Evolutionary conservation across 2,888 invertebrate genomes (phyloP).

Genomic region (Zhuqinia jingwanae): DNA sequence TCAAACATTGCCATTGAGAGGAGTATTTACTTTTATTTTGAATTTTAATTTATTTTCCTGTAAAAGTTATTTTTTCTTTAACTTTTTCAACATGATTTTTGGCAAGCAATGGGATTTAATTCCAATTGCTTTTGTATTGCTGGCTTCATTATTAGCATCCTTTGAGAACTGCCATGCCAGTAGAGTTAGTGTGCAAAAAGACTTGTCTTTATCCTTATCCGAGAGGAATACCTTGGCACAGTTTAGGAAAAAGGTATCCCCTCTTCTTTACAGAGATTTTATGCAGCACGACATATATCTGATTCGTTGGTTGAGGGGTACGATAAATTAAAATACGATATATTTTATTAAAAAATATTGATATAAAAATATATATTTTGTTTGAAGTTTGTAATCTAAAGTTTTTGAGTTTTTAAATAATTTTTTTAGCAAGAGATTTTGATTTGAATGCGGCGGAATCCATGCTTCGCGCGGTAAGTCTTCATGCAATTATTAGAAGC

Average conservation of each 20-base stretch:
- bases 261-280: slow-evolving; percentile 7
- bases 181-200: neutral
- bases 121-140: too few relatives aligned
- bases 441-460: neutral
- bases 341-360: neutral
- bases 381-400: neutral
- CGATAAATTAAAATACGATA: neutral
- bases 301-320: slow-evolving; percentile 28
- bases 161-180: too few relatives aligned
- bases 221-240: neutral
- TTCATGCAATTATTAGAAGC: too few relatives aligned
- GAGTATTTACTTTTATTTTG: too few relatives aligned
- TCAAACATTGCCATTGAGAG: too few relatives aligned
- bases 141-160: too few relatives aligned
- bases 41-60: too few relatives aligned
- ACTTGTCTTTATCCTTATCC: neutral
- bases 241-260: neutral
- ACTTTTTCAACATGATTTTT: too few relatives aligned
- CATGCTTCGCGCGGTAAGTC: neutral
- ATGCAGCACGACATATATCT: slow-evolving; percentile 11
- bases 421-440: neutral
- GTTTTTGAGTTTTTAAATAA: too few relatives aligned
- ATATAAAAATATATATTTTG: neutral
- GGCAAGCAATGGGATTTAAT: too few relatives aligned
- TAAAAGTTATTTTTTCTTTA: too few relatives aligned